A percentile compares a stretch with the other conserved stretches of the same genome.
Evolutionary conservation across 2,888 invertebrate species (phyloP).

Genomic region (Dicranocentrus wangi): DNA sequence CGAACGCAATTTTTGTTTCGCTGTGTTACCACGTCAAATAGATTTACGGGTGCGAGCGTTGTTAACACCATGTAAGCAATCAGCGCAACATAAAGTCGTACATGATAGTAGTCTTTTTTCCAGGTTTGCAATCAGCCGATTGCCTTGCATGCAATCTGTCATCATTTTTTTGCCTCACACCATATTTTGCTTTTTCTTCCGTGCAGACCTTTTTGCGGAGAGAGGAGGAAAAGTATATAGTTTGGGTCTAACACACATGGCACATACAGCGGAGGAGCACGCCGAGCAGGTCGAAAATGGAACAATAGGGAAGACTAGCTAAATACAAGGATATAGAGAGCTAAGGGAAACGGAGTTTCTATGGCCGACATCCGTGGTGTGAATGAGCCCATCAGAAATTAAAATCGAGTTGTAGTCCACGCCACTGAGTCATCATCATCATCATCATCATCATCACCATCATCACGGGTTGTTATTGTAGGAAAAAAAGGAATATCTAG

Average conservation of each 20-base stretch:
- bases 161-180: constrained; percentile 35
- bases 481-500: neutral
- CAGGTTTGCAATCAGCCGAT: constrained; percentile 4
- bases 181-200: constrained; percentile 5
- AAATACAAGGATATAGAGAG: too few relatives aligned
- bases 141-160: constrained; percentile 56
- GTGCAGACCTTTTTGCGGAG: neutral
- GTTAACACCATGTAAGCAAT: constrained; percentile 19
- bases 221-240: neutral
- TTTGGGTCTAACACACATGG: neutral
- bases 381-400: constrained; percentile 28
- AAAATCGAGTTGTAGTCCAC: constrained; percentile 1
- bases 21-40: constrained; percentile 33
- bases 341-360: too few relatives aligned
- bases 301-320: constrained; percentile 8
- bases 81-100: neutral
- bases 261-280: neutral
- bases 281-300: neutral
- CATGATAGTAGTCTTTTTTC: neutral
- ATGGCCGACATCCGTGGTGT: constrained; percentile 7
- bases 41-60: constrained; percentile 49
- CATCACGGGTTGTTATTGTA: neutral
- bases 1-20: neutral
- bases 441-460: constrained; percentile 1
- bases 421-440: neutral